phyloP scores from a whole-genome alignment of 2,797 vertebrate species.

The Takifugu rubripes region DNA sequence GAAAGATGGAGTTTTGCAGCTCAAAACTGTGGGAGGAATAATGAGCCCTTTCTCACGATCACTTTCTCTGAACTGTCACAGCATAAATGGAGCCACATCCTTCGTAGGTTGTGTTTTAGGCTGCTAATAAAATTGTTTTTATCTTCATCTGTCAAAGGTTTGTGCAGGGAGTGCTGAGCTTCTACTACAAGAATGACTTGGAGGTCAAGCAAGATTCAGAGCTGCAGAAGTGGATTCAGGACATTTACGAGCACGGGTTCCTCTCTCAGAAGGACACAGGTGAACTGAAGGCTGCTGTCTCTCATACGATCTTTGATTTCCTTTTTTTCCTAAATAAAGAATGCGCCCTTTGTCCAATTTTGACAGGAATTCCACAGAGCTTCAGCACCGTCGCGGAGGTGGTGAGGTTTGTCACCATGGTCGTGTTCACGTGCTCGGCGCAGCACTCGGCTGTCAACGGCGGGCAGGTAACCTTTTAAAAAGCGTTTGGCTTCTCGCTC shows the following conservation, averaged over 20 bases:
- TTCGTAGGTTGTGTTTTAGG: background rate
- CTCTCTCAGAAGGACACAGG: slow-evolving; percentile 4
- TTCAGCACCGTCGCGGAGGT: slow-evolving; percentile 18
- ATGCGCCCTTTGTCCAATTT: no score
- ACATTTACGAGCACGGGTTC: slow-evolving; percentile 28
- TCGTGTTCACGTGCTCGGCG: slow-evolving; percentile 37
- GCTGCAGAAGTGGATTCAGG: slow-evolving; percentile 24
- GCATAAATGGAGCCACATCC: no score
- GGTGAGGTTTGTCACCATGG: slow-evolving; percentile 47
- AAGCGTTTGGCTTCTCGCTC: no score
- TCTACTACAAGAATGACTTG: slow-evolving; percentile 23
- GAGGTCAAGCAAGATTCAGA: slow-evolving; percentile 34
- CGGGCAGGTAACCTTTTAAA: slow-evolving; percentile 35
- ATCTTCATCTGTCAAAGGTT: slow-evolving; percentile 7
- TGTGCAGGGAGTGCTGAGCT: slow-evolving; percentile 15
- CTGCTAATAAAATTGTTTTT: background rate
- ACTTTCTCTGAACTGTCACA: no score
- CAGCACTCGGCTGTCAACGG: slow-evolving; percentile 43
- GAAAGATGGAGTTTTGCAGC: no score
- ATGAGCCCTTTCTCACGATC: no score
- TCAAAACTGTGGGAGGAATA: no score
- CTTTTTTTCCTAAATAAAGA: no score
- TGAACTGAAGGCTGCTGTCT: background rate
- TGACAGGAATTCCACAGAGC: slow-evolving; percentile 25
- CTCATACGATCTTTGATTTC: background rate